phyloP scores from a whole-genome alignment of 1,140 invertebrate genomes.

The Heliconius hermathena region DNA sequence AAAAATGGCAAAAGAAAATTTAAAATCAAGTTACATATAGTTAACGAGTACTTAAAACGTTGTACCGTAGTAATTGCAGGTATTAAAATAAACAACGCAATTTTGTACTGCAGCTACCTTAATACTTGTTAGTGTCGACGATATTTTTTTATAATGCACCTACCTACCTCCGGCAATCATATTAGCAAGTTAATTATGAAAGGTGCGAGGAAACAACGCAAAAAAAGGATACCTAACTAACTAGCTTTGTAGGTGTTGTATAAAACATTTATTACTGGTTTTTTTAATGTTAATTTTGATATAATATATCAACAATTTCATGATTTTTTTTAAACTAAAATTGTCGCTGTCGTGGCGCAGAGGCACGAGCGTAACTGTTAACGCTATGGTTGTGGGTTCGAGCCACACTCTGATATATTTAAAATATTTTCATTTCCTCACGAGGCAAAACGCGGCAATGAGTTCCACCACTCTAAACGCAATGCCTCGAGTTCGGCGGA shows the following conservation, averaged over 20 bases:
- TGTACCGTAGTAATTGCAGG: slow-evolving; percentile 20
- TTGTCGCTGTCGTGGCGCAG: no score
- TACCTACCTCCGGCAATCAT: neutral
- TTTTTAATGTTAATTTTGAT: neutral
- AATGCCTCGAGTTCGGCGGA: no score
- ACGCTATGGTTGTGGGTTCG: no score
- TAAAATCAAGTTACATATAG: neutral
- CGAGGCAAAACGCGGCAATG: no score
- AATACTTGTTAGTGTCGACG: slow-evolving; percentile 20
- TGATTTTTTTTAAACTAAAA: neutral
- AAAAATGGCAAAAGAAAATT: neutral
- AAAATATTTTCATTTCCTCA: no score
- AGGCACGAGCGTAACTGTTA: no score
- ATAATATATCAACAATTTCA: neutral
- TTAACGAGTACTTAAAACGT: neutral
- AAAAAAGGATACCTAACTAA: slow-evolving; percentile 22
- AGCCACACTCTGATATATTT: no score
- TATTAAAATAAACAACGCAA: slow-evolving; percentile 26
- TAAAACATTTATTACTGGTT: neutral
- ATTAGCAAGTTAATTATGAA: slow-evolving; percentile 8
- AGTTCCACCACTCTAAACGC: no score
- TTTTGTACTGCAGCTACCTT: slow-evolving; percentile 24
- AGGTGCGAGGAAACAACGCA: slow-evolving; percentile 20
- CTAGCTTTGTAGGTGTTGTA: neutral
- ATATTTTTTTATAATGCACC: slow-evolving; percentile 16